Evolutionary conservation across 2,888 invertebrate species (phyloP), one percentile per base, ranked within the genome.

Genomic region (Meiosimyza decipiens): DNA sequence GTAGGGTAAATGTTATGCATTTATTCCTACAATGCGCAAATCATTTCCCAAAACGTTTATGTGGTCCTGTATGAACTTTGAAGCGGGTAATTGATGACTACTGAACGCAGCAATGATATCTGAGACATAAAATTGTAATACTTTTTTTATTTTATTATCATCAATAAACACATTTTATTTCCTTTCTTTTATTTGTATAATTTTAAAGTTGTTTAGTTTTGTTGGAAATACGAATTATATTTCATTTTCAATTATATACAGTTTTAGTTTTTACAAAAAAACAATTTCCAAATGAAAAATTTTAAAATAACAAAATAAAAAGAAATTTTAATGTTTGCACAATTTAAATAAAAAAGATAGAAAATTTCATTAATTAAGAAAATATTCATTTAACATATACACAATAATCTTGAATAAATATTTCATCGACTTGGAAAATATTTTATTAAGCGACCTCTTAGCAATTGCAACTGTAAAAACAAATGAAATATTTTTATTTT

Each of bases 401-500:
- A 57, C 22, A 55, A 67, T 52, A 22, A 57, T 28, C 59, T 68
- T 68, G 60, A 62, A 69, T 60, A 33, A 69, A 62, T 60, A 52
- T 60, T 69, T 69, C 62, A 68, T 72, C 74, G 74, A 62, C 71
- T 73, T 71, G 75, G 75, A 77, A 76, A 79, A 72, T 76, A 76
- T 73, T 79, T 77, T 73, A 79, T 68, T 68, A 78, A 76, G 63
- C 76, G 78, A 71, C 76, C 73, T 74, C 62, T 79, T 65, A 79
- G 75, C 69, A 71, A 70, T 76, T 77, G 71, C 63, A 76, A 73
- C 77, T 79, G 78, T 73, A 79, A 78, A 76, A 77, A 68, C 75
- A 76, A 59, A 71, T 40, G 6, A 40, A 40, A 40, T 40, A 9
- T 40, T 40, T 40, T 40, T 40, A 40, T 40, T 5, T 40, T 40